Conservation (phyloP, 2,888 invertebrate genomes). For the Pharmacophagus antenor region DNA sequence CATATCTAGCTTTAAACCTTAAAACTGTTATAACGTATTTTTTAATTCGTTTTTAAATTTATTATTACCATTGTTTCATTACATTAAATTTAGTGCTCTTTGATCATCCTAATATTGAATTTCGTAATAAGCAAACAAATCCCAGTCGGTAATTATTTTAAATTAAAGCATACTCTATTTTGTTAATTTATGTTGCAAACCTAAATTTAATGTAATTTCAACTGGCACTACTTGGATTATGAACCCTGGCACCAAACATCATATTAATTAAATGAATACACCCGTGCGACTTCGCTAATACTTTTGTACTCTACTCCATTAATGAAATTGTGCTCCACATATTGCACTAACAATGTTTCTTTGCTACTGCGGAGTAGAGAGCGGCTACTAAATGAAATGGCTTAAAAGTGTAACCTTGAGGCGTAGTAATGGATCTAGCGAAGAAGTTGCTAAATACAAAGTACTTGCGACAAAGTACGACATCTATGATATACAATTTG, state of each 20-base stretch:
- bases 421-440: conserved; percentile 10
- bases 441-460: conserved; percentile 9
- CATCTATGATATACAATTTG: no score
- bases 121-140: background rate
- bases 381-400: conserved; percentile 28
- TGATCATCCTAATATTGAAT: background rate
- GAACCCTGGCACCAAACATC: conserved; percentile 8
- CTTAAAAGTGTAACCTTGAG: conserved; percentile 21
- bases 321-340: conserved; percentile 29
- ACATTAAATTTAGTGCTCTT: background rate
- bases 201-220: conserved; percentile 5
- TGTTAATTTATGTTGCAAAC: conserved; percentile 2
- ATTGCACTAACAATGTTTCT: conserved; percentile 28
- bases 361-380: conserved; percentile 16
- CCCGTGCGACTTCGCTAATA: conserved; percentile 21
- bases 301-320: conserved; percentile 27
- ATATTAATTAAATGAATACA: conserved; percentile 27
- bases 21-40: no score
- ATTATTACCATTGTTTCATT: no score
- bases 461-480: background rate
- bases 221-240: conserved; percentile 1
- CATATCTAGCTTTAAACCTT: no score
- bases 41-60: no score
- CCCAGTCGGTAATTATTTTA: background rate
- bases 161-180: background rate